Evolutionary conservation across 2,888 invertebrate genomes (phyloP), one percentile per base, ranked within the genome.

Genomic region (Drosophila siamana): DNA sequence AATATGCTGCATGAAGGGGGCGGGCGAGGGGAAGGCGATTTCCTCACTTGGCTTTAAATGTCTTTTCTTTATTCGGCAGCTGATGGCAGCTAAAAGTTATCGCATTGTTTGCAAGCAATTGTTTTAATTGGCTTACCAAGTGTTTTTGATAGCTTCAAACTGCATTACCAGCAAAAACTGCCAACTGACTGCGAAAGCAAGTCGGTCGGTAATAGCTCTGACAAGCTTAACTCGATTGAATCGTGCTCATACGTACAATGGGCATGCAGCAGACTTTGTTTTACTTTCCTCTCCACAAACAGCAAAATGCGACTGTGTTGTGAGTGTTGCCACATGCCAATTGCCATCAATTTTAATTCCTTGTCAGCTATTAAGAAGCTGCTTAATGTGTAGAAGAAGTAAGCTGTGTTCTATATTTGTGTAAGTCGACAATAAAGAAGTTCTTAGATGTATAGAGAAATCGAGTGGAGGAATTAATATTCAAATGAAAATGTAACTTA

Each of bases 91-190:
- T 41, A 13, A 22, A 41, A 41, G 52, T 41, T 16, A 54, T 54
- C 19, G 41, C 52, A 55, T 44, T 55, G 55, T 44, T 55, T 30
- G 22, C 6, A 11, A 30, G 28, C 83, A 74, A 86, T 74, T 78
- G 60, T 54, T 67, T 68, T 74, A 85, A 85, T 85, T 87, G 80
- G 71, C 80, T 64, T 48, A 54, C 43, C 66, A 71, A 82, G 68
- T 76, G 79, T 62, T 75, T 62, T 75, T 72, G 55, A 69, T 67
- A 54, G 48, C 64, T 46, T 44, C 33, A 15, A n/a, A 8, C 19
- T 28, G n/a, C 13, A 22, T 28, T n/a, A 22, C 13, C 4, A 8
- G 8, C 1, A 11, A 9, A 11, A 9, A 15, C 30, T 22, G 13
- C 13, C 0, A 36, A 16, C n/a, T n/a, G 33, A 15, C 41, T 13